Evolutionary conservation across 2,113 vertebrate genomes (phyloP).

Genomic region (Acanthisitta chloris): DNA sequence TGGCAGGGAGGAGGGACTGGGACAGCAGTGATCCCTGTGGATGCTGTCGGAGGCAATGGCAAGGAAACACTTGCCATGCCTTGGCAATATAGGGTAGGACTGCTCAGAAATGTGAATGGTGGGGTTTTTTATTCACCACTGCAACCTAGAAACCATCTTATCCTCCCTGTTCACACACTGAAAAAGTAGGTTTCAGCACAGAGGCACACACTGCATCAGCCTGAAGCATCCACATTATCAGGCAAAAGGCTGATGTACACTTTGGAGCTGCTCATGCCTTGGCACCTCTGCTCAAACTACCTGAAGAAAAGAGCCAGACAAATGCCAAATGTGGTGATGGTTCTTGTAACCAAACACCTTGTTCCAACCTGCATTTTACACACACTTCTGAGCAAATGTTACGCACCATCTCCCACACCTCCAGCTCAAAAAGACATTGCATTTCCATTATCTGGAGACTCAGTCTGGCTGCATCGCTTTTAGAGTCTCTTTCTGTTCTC

Average conservation of each 20-base stretch:
- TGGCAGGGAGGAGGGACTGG: neutral
- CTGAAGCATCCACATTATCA: fast-evolving
- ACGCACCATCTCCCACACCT: neutral
- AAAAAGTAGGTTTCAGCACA: neutral
- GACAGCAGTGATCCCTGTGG: fast-evolving
- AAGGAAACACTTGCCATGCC: neutral
- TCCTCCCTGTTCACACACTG: neutral
- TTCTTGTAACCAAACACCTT: neutral
- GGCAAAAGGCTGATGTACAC: neutral
- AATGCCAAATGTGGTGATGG: neutral
- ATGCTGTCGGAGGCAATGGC: neutral
- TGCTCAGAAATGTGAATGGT: neutral
- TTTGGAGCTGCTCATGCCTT: neutral
- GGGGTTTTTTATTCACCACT: neutral
- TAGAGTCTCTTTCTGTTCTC: neutral
- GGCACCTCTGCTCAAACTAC: neutral
- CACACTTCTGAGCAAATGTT: neutral
- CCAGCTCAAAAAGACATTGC: neutral
- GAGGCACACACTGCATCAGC: fast-evolving
- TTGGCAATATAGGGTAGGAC: neutral
- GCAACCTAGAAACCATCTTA: neutral
- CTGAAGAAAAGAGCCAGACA: neutral
- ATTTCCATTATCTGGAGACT: neutral
- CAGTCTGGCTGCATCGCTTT: neutral
- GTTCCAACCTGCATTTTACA: neutral